phyloP scores from a whole-genome alignment of 1,140 invertebrate species.

The Leptonema lineaticorne region DNA sequence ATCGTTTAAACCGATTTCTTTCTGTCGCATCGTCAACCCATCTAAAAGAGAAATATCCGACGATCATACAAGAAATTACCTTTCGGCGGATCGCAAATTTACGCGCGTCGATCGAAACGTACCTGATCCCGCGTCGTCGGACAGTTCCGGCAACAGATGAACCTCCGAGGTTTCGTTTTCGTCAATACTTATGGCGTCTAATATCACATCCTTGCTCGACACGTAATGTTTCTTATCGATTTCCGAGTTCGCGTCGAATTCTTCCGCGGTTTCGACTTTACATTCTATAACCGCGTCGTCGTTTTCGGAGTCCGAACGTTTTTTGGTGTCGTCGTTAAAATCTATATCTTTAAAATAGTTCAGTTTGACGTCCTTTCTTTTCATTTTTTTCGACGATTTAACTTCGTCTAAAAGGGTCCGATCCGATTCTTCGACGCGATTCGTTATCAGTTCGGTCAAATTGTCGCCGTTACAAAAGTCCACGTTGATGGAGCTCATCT shows the following conservation, averaged over 20 bases:
- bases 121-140: slow-evolving; percentile 10
- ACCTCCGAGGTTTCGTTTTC: background rate
- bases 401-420: background rate
- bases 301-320: background rate
- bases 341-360: slow-evolving; percentile 4
- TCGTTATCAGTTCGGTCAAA: background rate
- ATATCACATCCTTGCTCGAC: slow-evolving; percentile 18
- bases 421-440: background rate
- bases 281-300: background rate
- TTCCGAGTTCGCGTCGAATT: background rate
- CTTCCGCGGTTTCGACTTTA: slow-evolving; percentile 19
- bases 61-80: too few species aligned
- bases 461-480: background rate
- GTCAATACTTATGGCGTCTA: slow-evolving; percentile 11
- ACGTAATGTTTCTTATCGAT: background rate
- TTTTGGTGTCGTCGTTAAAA: background rate
- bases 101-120: background rate
- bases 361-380: background rate
- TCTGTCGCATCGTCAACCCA: background rate
- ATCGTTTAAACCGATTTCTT: background rate
- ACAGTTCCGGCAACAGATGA: background rate
- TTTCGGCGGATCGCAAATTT: background rate
- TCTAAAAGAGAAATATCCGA: background rate
- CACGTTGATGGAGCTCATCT: background rate
- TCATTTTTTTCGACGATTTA: background rate